Base-by-base conservation (phyloP, 2,888 invertebrate genomes). In the Apamea monoglypha region DNA sequence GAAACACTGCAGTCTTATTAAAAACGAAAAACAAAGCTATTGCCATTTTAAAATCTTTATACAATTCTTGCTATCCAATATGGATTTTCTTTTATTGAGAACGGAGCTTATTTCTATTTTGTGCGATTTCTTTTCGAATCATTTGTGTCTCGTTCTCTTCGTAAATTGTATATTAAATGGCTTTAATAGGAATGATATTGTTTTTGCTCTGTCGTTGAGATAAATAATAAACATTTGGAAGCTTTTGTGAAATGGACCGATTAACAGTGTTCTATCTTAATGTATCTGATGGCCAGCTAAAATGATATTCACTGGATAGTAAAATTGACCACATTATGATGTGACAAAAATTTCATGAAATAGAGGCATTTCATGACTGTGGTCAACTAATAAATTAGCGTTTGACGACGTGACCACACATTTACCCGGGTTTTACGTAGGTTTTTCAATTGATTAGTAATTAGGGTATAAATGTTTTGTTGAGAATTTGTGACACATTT, bases 61-160 rank as follows among this genome's bases (percentile, higher is more conserved):
- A 75, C 74, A 73, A 72, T 74, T 74, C 75, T 63, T 74, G 66
- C 53, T 66, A 29, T 83, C 80, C 76, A 83, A 83, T 83, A 80
- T 53, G 25, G 73, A 74, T 74, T 78, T 76, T 68, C 76, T 74
- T 64, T 81, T 84, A 85, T 79, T 76, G 71, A 25, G n/a, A 68
- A 56, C 40, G 47, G 66, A 68, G 74, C 71, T 78, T 76, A 83
- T 76, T 73, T 82, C 72, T 79, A 44, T 82, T 53, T 76, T 56
- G 63, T 71, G 18, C 50, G 73, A 74, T 47, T 73, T 66, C 66
- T 76, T 74, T 78, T 73, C 53, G 53, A 79, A 64, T 79, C 50
- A 64, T 72, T 74, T 74, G 47, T 53, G 47, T 63, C 29, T 67
- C 44, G 32, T 67, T 72, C 36, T 59, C 64, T 68, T 44, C 21